phyloP scores from a whole-genome alignment of 1,140 invertebrate genomes.

The Drosophila mojavensis region DNA sequence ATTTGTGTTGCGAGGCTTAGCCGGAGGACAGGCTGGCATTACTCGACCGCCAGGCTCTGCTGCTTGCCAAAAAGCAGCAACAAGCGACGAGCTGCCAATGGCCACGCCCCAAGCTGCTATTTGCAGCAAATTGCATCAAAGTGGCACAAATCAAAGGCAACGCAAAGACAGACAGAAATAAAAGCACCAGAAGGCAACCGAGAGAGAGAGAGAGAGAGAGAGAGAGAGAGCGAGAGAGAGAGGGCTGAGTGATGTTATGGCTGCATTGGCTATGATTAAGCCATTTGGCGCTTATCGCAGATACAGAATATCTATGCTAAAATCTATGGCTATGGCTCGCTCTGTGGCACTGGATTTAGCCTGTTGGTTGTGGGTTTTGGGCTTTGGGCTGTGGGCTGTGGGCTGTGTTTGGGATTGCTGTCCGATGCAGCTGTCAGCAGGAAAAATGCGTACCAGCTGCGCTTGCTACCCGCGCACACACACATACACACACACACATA shows the following conservation, averaged over 20 bases:
- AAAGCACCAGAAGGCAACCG: neutral
- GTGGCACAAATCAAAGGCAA: constrained; percentile 27
- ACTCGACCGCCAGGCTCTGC: neutral
- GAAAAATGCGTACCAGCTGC: constrained; percentile 53
- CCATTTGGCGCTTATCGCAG: constrained; percentile 62
- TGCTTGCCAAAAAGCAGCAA: constrained; percentile 7
- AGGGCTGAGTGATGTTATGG: neutral
- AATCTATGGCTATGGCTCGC: constrained; percentile 13
- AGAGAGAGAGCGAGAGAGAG: neutral
- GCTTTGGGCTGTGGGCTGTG: neutral
- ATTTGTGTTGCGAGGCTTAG: neutral
- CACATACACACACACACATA: neutral
- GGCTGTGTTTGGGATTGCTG: constrained; percentile 28
- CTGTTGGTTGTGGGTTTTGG: no score
- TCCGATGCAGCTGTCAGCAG: constrained; percentile 56
- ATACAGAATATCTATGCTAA: constrained; percentile 52
- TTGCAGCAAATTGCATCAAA: constrained; percentile 20
- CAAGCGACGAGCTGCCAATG: constrained; percentile 2
- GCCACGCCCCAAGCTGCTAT: constrained; percentile 14
- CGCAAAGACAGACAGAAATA: constrained; percentile 7
- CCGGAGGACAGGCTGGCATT: neutral
- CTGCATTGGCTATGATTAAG: constrained; percentile 58
- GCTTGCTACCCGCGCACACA: neutral
- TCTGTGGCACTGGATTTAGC: constrained; percentile 7
- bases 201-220: no score